Base-by-base conservation (phyloP, 2,888 invertebrate species). In the Parnassius orleans region DNA sequence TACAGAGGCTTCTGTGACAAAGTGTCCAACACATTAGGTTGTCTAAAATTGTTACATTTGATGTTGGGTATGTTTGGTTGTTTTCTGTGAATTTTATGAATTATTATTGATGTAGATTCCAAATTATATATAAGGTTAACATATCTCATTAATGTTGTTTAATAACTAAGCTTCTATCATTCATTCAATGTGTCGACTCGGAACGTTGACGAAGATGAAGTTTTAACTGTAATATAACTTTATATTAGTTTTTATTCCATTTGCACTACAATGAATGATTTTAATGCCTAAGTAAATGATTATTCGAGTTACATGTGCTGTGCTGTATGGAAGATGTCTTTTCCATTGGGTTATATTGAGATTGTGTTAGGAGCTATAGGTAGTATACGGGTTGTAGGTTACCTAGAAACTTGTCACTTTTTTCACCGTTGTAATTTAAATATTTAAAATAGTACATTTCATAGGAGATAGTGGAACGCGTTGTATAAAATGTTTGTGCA, bases 61-160 rank as follows among this genome's bases (percentile, higher is more conserved):
- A 60, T 65, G 60, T 66, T 69, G 53, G 61, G 66, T 68, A 67
- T 66, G 64, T 69, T 67, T 73, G 47, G 63, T 66, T 66, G 65
- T 65, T 66, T 44, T 51, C 53, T 67, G 68, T 68, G 74, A 73
- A 75, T 77, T 79, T 68, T 76, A 74, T 79, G 76, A 24, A 73
- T 74, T 69, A 69, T 64, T 66, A 66, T 71, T 66, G 63, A 72
- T 69, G 76, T 41, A 70, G 71, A 71, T 68, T 75, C 76, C 71
- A 75, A 77, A 74, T 74, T 62, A 53, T 56, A 33, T 43, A 57
- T 62, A 79, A 81, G 69, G 73, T 84, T 82, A 78, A 86, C 86
- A 85, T 86, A 84, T 85, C 86, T 80, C 74, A 80, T 78, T 69
- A 72, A 72, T 78, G 76, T 80, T 48, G 77, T 69, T 71, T 71